Base-by-base conservation (phyloP, 1,140 invertebrate genomes). In the Drosophila quadrilineata region DNA sequence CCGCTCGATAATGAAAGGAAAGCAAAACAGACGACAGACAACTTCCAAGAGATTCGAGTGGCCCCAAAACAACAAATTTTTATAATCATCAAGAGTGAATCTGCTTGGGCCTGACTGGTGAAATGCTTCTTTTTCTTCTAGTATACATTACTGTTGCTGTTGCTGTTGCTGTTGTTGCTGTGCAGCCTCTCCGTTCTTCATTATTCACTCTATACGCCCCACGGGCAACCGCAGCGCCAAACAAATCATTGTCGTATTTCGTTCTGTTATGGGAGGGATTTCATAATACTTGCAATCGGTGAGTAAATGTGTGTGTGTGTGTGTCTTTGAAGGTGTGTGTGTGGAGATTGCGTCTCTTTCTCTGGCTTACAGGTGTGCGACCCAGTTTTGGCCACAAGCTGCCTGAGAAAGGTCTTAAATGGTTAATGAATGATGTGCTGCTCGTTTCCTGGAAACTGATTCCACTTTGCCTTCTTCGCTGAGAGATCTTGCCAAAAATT, bases 21-120 rank as follows among this genome's bases (percentile, higher is more conserved):
- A 82, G 76, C 76, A 82, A 75, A 82, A 82, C 58, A 71, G 56
- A 33, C 49, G 56, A 52, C n/a, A n/a, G n/a, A n/a, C n/a, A n/a
- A n/a, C n/a, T 38, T 58, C 40, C 9, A 38, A n/a, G n/a, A n/a
- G n/a, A n/a, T n/a, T n/a, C 41, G 64, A 43, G 49, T 62, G 75
- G 29, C 71, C 75, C 75, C 35, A 71, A 67, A 60, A 75, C 75
- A 75, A 80, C 60, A 80, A 80, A 75, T 59, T 56, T 77, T 80
- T 75, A 75, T 80, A 79, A 79, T 79, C 75, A 82, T 82, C 76
- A 82, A 82, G 76, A 82, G 76, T 82, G 76, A 82, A 82, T 82
- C 76, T 82, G 76, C 72, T 65, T 53, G 41, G 41, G 41, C 50
- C 8, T 29, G n/a, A n/a, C n/a, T n/a, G n/a, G n/a, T n/a, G n/a